phyloP scores from a whole-genome alignment of 2,888 invertebrate species.

The Drosophila neotestacea region DNA sequence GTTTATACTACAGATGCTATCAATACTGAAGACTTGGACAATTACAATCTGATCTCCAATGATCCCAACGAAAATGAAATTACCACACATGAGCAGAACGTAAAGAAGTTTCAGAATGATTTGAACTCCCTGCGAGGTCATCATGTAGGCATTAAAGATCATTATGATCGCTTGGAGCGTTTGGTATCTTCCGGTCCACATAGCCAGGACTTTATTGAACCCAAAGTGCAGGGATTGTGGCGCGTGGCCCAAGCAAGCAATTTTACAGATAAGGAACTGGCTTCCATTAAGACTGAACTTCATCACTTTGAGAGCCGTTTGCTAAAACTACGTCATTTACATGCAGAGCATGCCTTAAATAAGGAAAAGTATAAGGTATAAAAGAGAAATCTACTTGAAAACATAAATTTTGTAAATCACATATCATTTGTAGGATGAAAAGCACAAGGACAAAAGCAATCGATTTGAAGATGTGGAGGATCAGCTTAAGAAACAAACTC shows the following conservation, averaged over 20 bases:
- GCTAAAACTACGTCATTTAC: conserved; percentile 92
- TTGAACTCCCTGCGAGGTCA: conserved; percentile 90
- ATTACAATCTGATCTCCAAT: conserved; percentile 89
- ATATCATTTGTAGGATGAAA: conserved; percentile 85
- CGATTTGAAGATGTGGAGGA: conserved; percentile 89
- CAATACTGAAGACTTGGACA: conserved; percentile 90
- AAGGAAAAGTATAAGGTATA: conserved; percentile 88
- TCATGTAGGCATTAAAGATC: conserved; percentile 91
- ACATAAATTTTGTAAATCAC: not conserved
- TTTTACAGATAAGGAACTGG: conserved; percentile 92
- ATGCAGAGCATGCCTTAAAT: conserved; percentile 92
- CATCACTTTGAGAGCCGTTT: conserved; percentile 92
- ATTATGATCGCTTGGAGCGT: conserved; percentile 91
- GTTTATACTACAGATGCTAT: conserved; percentile 87
- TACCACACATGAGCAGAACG: conserved; percentile 84
- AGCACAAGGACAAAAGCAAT: conserved; percentile 88
- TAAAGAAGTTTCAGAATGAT: conserved; percentile 87
- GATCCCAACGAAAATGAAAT: conserved; percentile 86
- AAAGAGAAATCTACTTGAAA: not conserved
- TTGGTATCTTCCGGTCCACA: conserved; percentile 91
- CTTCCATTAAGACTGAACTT: conserved; percentile 94
- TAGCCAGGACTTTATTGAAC: conserved; percentile 95
- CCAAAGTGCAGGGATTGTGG: conserved; percentile 96
- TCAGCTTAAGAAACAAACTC: conserved; percentile 92
- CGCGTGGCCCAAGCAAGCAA: conserved; percentile 88